Conservation (phyloP, 2,113 vertebrate species). For the Chlorocebus sabaeus region DNA sequence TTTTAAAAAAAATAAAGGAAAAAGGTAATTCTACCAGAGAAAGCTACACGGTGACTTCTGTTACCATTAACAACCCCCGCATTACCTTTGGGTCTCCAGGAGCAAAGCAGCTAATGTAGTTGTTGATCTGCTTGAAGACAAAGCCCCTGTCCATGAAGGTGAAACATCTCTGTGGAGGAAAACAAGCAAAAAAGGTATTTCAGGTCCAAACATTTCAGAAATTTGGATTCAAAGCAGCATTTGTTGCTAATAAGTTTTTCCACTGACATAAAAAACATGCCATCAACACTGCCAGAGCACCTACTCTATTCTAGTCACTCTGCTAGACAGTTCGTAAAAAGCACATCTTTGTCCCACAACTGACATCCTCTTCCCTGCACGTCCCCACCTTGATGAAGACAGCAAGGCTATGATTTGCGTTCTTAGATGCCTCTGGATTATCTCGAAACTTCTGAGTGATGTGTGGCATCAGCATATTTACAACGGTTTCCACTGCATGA, state of each 20-base stretch:
- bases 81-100: constrained; percentile 96
- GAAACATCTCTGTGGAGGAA: constrained; percentile 90
- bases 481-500: constrained; percentile 95
- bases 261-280: neutral
- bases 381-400: constrained; percentile 94
- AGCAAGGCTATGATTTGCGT: constrained; percentile 97
- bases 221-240: neutral
- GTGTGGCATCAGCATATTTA: constrained; percentile 98
- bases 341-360: neutral
- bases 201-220: neutral
- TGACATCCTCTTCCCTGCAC: fast-evolving
- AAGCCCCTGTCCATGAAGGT: constrained; percentile 99
- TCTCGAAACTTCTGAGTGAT: constrained; percentile 98
- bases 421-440: constrained; percentile 95
- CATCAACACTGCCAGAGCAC: neutral
- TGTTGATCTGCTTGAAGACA: constrained; percentile 98
- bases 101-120: constrained; percentile 95
- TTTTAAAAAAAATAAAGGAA: neutral
- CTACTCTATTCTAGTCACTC: neutral
- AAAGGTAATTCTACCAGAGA: neutral
- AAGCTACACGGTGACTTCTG: neutral
- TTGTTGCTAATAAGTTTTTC: neutral
- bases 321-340: neutral
- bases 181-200: neutral
- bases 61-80: neutral